Evolutionary conservation across 2,797 vertebrate species (phyloP).

Genomic region (Artibeus lituratus): DNA sequence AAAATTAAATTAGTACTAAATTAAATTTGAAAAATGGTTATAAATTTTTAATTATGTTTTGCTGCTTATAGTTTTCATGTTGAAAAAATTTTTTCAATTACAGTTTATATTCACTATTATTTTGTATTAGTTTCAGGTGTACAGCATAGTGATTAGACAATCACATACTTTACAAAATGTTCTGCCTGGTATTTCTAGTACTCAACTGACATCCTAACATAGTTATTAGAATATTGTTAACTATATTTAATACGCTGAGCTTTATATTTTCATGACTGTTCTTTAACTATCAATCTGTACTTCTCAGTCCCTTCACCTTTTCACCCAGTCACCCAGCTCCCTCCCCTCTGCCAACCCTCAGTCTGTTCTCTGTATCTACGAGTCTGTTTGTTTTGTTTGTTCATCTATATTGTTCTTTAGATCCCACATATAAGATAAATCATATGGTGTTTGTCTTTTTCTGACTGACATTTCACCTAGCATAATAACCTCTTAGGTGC

Average conservation of each 20-base stretch:
- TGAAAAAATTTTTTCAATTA: not conserved
- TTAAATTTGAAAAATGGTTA: not conserved
- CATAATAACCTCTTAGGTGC: not conserved
- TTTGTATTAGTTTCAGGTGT: not conserved
- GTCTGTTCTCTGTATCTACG: not conserved
- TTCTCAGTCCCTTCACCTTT: not conserved
- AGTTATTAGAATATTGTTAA: not conserved
- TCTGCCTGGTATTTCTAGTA: not conserved
- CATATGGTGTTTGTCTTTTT: not conserved
- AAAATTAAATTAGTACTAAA: conserved; percentile 28
- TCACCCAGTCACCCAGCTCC: not conserved
- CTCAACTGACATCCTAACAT: not conserved
- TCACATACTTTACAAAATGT: not conserved
- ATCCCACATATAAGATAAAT: not conserved
- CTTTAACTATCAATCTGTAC: not conserved
- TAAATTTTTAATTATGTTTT: conserved; percentile 7
- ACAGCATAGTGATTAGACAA: not conserved
- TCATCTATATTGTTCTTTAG: not conserved
- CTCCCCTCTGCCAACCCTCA: not conserved
- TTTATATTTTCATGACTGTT: not conserved
- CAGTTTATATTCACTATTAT: not conserved
- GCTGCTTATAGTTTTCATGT: not conserved
- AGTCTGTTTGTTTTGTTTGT: not conserved
- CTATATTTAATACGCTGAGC: not conserved
- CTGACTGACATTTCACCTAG: not conserved